Conservation (phyloP, 1,140 invertebrate genomes). For the Cheumatopsyche charites region DNA sequence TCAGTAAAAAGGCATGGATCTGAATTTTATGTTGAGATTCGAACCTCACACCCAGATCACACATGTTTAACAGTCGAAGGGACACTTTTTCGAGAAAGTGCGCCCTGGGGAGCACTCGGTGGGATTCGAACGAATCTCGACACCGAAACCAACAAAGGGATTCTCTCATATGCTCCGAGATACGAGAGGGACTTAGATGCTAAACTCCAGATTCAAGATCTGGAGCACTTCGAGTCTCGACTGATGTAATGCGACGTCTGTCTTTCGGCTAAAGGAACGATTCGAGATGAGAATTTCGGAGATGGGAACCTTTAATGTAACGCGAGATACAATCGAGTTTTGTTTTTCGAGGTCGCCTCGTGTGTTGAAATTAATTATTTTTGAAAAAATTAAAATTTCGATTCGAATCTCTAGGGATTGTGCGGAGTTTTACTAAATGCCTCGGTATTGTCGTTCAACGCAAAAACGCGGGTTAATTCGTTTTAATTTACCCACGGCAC, state of each 20-base stretch:
- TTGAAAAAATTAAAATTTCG: no score
- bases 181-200: not conserved
- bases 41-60: no score
- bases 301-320: no score
- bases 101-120: not conserved
- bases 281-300: not conserved
- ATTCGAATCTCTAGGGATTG: no score
- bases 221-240: not conserved
- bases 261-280: not conserved
- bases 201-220: not conserved
- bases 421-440: not conserved
- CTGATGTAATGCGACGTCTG: slow-evolving; percentile 1
- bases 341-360: no score
- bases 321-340: no score
- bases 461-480: not conserved
- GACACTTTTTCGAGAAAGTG: not conserved
- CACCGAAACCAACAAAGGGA: not conserved
- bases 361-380: no score
- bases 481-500: slow-evolving; percentile 11
- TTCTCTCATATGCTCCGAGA: not conserved
- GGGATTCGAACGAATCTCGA: slow-evolving; percentile 7
- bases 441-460: not conserved
- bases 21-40: no score
- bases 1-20: no score
- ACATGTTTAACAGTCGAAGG: no score